A percentile compares a stretch with the other conserved stretches of the same genome.
Conservation (phyloP, 2,888 invertebrate species). For the Rhogogaster chlorosoma region DNA sequence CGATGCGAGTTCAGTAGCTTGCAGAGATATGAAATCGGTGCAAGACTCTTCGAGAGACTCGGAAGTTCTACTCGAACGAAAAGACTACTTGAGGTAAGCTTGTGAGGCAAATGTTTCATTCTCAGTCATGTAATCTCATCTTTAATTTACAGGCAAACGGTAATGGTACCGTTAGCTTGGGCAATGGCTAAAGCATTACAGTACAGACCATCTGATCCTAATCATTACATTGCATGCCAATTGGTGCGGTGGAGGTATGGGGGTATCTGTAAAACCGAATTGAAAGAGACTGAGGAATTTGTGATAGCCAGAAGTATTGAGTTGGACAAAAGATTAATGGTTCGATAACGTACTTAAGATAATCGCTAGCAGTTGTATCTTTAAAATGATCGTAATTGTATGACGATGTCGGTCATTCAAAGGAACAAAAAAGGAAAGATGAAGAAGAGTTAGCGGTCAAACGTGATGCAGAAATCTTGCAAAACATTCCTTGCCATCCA, state of each 20-base stretch:
- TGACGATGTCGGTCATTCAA: background rate
- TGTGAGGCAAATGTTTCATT: background rate
- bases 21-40: background rate
- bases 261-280: constrained; percentile 56
- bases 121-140: background rate
- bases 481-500: constrained; percentile 39
- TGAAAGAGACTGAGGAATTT: constrained; percentile 54
- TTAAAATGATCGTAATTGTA: background rate
- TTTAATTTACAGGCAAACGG: constrained; percentile 60
- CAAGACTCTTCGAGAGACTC: background rate
- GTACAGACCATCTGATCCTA: constrained; percentile 64
- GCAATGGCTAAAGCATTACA: constrained; percentile 62
- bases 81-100: constrained; percentile 50
- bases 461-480: constrained; percentile 16
- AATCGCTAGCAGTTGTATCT: background rate
- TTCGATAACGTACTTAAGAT: background rate
- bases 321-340: constrained; percentile 56
- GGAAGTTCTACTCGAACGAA: constrained; percentile 16
- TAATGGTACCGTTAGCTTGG: constrained; percentile 67
- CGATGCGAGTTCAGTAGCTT: background rate
- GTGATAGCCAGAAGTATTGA: constrained; percentile 56
- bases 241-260: constrained; percentile 65
- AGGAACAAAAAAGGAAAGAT: constrained; percentile 24
- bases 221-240: constrained; percentile 65
- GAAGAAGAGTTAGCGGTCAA: constrained; percentile 36